Evolutionary conservation across 2,888 invertebrate genomes (phyloP), one percentile per base, ranked within the genome.

Genomic region (Dasypogon diadema): DNA sequence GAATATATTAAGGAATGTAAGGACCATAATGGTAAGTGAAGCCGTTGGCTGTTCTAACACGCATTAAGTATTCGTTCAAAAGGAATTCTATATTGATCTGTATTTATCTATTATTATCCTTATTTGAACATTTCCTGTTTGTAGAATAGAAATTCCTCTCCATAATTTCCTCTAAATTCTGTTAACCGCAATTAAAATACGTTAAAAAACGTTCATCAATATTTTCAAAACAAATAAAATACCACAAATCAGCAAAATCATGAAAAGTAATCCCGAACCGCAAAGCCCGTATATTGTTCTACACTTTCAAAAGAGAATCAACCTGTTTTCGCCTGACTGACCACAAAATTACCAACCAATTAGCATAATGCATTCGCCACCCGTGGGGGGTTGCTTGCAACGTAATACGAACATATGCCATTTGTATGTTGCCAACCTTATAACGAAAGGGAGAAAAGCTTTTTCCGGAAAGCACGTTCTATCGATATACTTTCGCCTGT

Each of bases 301-400:
- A 8, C n/a, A n/a, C n/a, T 16, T 26, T 24, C 37, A 3, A 21
- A 37, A 22, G 37, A 21, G 26, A 65, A 48, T 65, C 48, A 65
- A 65, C 65, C 65, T 65, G 24, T 48, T 70, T 54, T 70, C 51
- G 51, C 54, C 54, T 51, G 54, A 46, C 48, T 58, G 58, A 60
- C 74, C 74, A 74, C 34, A 60, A 74, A 74, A 74, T 74, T 74
- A 74, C 74, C 74, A 74, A 60, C 74, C 74, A 74, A 74, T 74
- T 74, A 74, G 74, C 74, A 74, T 74, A 74, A 74, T 74, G 74
- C 74, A 60, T 74, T 74, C 56, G 54, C 24, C 73, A 21, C n/a
- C 42, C 24, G 21, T 10, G 14, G 14, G 34, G 18, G 48, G 16
- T 42, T n/a, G n/a, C 46, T 26, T 65, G 65, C 65, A 65, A 18